Evolutionary conservation across 2,888 invertebrate species (phyloP).

Genomic region (Drosophila lacicola): DNA sequence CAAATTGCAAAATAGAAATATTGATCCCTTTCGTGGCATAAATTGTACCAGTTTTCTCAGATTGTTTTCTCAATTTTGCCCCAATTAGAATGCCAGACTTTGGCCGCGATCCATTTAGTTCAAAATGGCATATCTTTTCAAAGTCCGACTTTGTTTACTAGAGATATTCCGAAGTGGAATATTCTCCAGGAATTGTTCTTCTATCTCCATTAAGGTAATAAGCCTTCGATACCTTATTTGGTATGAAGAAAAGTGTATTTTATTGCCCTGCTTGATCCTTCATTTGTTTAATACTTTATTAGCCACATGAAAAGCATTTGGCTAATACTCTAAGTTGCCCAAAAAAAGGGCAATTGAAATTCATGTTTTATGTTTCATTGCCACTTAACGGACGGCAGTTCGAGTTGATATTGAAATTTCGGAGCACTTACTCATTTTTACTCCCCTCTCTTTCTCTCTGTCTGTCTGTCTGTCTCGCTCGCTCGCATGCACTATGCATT

Average conservation of each 20-base stretch:
- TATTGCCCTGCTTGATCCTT: conserved; percentile 1
- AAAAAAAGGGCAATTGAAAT: conserved; percentile 32
- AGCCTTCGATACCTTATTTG: neutral
- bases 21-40: no score
- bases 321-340: neutral
- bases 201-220: neutral
- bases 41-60: no score
- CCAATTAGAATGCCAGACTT: no score
- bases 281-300: conserved; percentile 27
- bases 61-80: no score
- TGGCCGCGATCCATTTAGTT: no score
- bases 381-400: conserved; percentile 32
- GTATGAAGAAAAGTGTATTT: conserved; percentile 15
- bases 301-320: conserved; percentile 23
- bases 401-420: conserved; percentile 44
- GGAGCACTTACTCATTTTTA: neutral
- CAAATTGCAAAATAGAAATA: no score
- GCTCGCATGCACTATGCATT: conserved; percentile 13
- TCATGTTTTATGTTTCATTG: conserved; percentile 40
- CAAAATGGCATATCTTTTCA: no score
- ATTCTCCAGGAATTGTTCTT: no score
- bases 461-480: no score
- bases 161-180: no score
- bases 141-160: no score
- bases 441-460: neutral